Conservation (phyloP, 1,140 invertebrate genomes). For the Ptiloglossa arizonensis region DNA sequence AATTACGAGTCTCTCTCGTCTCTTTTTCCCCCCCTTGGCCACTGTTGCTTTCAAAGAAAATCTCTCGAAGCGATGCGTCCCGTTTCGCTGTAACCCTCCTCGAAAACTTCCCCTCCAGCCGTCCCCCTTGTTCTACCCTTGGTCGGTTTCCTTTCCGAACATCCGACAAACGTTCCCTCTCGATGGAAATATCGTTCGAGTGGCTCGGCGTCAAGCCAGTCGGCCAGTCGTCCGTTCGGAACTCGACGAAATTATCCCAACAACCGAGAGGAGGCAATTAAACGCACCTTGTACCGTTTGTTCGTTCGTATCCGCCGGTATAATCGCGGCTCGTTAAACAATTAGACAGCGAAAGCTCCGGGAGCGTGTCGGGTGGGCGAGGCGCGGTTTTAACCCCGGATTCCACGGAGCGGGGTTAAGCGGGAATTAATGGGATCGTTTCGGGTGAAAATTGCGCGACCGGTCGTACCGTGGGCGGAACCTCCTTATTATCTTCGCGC, state of each 20-base stretch:
- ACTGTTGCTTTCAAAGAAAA: background rate
- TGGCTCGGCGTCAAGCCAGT: constrained; percentile 3
- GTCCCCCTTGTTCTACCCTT: background rate
- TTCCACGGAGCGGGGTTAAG: constrained; percentile 45
- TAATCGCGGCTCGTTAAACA: constrained; percentile 56
- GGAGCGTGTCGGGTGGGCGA: constrained; percentile 39
- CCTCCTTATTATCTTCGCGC: constrained; percentile 31
- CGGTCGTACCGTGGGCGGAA: constrained; percentile 50
- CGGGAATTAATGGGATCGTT: constrained; percentile 53
- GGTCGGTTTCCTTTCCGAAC: too few relatives aligned
- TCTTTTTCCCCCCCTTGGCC: background rate
- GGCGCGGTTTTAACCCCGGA: constrained; percentile 52
- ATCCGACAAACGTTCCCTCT: background rate
- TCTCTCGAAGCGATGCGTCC: background rate
- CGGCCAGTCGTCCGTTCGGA: background rate
- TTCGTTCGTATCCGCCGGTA: constrained; percentile 1
- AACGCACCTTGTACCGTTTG: constrained; percentile 18
- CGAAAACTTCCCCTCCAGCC: background rate
- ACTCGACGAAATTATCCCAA: constrained; percentile 26
- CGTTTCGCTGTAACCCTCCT: background rate
- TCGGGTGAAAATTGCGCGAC: constrained; percentile 29
- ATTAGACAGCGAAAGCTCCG: constrained; percentile 47
- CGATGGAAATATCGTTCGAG: constrained; percentile 1
- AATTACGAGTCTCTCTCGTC: background rate
- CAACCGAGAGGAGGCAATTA: constrained; percentile 40